Base-by-base conservation (phyloP, 2,888 invertebrate genomes). In the Spicauda simplicius region DNA sequence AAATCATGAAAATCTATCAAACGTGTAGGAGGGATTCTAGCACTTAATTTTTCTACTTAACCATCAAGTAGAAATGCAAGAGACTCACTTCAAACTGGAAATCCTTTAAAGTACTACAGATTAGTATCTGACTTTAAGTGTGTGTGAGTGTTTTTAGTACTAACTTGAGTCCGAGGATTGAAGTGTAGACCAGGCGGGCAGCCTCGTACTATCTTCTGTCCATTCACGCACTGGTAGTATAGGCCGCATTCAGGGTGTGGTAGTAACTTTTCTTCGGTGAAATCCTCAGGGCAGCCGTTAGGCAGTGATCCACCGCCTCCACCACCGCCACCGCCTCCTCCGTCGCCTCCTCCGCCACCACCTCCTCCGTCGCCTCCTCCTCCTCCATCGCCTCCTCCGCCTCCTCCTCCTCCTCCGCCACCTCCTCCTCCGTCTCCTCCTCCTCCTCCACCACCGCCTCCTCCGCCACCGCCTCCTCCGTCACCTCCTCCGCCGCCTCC, bases 201-300 rank as follows among this genome's bases (percentile, higher is more conserved):
- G 0, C 64, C 19, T 0, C 72, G 65, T 20, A 62, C 69, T 0
- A 76, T 71, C 30, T 70, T 71, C 14, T 74, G 69, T 18, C 81
- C 83, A 18, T 69, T 66, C 0, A 75, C 72, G 69, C 84, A 85
- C 48, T 79, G 76, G 71, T 82, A 84, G 74, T 79, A 85, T 62
- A 77, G 76, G 20, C 63, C 55, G 60, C 84, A 84, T n/a, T 77
- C 70, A 0, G 78, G 76, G 54, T 83, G 81, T 0, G 83, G 80
- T n/a, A 83, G 59, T 0, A 82, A 73, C 6, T 71, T 63, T 48
- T 81, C 75, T 0, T 75, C 66, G 4, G 74, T 45, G 53, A 75
- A 78, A 57, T 80, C 73, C 7, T 71, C 72, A 0, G 81, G 82
- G 62, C 81, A 81, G 0, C 79, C 79, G 64, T 79, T 79, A 4